Conservation (phyloP, 2,888 invertebrate species). For the Aspidiotus destructor region DNA sequence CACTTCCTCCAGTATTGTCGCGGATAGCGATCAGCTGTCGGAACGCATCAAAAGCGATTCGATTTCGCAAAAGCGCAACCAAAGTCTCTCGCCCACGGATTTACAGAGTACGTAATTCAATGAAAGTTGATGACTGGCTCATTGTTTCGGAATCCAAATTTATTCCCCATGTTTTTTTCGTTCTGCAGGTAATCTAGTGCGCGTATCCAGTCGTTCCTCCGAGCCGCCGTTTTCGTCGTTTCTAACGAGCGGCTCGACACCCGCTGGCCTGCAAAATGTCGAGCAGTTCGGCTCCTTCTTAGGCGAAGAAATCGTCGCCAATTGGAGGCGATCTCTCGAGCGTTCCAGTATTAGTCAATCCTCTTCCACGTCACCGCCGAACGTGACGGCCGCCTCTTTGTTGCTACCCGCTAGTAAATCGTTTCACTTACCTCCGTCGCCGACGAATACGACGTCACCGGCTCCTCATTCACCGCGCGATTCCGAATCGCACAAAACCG, state of each 20-base stretch:
- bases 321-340: slow-evolving; percentile 64
- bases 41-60: slow-evolving; percentile 27
- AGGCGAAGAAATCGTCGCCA: slow-evolving; percentile 73
- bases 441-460: slow-evolving; percentile 43
- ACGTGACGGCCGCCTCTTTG: slow-evolving; percentile 33
- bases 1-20: slow-evolving; percentile 16
- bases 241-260: slow-evolving; percentile 33
- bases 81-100: slow-evolving; percentile 28
- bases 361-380: slow-evolving; percentile 33
- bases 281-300: slow-evolving; percentile 63
- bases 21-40: slow-evolving; percentile 18
- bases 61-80: slow-evolving; percentile 23
- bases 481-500: slow-evolving; percentile 25
- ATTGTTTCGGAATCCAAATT: neutral
- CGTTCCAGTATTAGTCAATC: slow-evolving; percentile 41
- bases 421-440: slow-evolving; percentile 40
- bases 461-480: slow-evolving; percentile 42
- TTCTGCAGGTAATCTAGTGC: slow-evolving; percentile 33
- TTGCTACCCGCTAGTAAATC: slow-evolving; percentile 29
- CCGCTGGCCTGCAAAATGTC: slow-evolving; percentile 53
- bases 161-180: neutral
- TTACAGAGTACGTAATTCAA: slow-evolving; percentile 12
- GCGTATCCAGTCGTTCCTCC: slow-evolving; percentile 25
- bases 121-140: too few species aligned
- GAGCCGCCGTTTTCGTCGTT: slow-evolving; percentile 30